A percentile compares a stretch with the other conserved stretches of the same genome.
Evolutionary conservation across 2,113 vertebrate species (phyloP).

Genomic region (Stegostoma tigrinum): DNA sequence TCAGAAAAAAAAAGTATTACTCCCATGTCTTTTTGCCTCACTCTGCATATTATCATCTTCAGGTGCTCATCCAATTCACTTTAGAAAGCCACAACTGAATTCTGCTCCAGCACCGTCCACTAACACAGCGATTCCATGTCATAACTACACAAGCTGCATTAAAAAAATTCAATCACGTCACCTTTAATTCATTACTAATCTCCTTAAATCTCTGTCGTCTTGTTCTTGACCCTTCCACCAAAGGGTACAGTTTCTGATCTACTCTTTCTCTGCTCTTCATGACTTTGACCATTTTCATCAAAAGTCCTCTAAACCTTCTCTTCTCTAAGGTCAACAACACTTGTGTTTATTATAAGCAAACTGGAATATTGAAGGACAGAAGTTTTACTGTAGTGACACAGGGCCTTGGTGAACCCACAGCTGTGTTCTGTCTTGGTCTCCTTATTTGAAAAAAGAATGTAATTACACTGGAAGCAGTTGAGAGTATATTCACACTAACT

Average conservation of each 20-base stretch:
- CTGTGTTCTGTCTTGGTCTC: no score
- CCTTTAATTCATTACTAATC: not conserved
- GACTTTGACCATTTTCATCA: not conserved
- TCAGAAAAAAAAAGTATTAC: no score
- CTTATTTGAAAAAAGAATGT: no score
- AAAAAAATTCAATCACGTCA: not conserved
- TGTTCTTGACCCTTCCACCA: not conserved
- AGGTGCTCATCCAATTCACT: not conserved
- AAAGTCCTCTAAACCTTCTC: not conserved
- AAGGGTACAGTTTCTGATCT: not conserved
- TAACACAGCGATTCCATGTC: not conserved
- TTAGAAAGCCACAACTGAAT: not conserved
- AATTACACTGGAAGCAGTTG: no score
- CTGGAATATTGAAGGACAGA: no score
- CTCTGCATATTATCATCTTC: not conserved
- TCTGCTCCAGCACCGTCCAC: not conserved
- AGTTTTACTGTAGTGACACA: no score
- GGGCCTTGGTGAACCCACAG: no score
- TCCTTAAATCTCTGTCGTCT: not conserved
- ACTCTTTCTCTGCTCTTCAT: not conserved
- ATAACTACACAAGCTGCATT: not conserved
- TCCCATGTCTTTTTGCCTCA: not conserved
- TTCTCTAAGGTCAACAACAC: not conserved
- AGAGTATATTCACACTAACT: no score
- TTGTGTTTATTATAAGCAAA: not conserved